phyloP scores from a whole-genome alignment of 2,888 invertebrate species.

The Brachynemurus nebulosus region DNA sequence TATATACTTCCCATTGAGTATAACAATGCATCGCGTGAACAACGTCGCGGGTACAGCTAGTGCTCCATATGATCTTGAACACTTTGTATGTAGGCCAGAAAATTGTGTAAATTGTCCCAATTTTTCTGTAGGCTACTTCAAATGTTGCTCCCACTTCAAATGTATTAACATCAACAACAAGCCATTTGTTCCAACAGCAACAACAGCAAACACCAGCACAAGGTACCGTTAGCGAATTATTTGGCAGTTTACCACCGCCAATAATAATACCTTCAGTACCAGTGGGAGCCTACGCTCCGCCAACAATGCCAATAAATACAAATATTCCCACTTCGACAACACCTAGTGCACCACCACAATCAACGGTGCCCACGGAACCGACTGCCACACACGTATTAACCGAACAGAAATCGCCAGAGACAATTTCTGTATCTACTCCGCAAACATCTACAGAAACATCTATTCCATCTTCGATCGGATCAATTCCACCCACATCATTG shows the following conservation, averaged over 20 bases:
- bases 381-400: not conserved
- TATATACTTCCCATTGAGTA: too few species aligned
- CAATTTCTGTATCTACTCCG: too few species aligned
- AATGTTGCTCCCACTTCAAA: too few species aligned
- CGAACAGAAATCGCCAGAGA: too few species aligned
- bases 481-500: too few species aligned
- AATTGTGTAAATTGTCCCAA: too few species aligned
- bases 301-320: not conserved
- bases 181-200: not conserved
- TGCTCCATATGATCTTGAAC: too few species aligned
- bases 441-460: not conserved
- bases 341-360: not conserved
- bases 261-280: not conserved
- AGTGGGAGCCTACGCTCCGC: not conserved
- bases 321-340: not conserved
- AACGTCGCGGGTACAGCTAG: too few species aligned
- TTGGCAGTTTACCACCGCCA: constrained; percentile 9
- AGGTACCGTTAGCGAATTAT: constrained; percentile 10
- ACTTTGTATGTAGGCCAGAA: too few species aligned
- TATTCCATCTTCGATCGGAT: not conserved
- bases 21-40: too few species aligned
- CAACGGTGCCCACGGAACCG: not conserved
- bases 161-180: too few species aligned
- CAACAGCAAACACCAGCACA: not conserved
- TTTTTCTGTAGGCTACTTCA: too few species aligned